phyloP scores from a whole-genome alignment of 1,140 invertebrate species.

The Frieseomelitta varia region DNA sequence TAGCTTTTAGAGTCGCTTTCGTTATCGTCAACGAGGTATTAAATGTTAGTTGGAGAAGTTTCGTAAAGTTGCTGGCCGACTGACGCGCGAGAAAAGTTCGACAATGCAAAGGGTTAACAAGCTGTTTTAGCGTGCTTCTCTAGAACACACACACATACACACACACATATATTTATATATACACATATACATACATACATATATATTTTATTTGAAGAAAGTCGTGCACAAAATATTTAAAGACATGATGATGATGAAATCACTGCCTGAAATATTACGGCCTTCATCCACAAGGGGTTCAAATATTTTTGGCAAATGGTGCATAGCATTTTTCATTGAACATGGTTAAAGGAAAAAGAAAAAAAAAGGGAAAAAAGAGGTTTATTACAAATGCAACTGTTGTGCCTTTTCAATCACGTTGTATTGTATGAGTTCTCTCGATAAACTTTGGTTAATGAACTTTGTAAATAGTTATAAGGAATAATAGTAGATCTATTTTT shows the following conservation, averaged over 20 bases:
- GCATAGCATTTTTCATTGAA: constrained; percentile 12
- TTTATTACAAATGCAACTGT: constrained; percentile 23
- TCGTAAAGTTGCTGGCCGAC: constrained; percentile 28
- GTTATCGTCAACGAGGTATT: neutral
- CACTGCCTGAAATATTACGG: constrained; percentile 26
- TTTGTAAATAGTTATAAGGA: constrained; percentile 40
- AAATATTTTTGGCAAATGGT: constrained; percentile 10
- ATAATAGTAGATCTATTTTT: constrained; percentile 13
- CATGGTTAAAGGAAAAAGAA: neutral
- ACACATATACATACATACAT: neutral
- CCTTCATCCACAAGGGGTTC: constrained; percentile 17
- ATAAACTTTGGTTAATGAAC: constrained; percentile 5
- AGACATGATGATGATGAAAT: constrained; percentile 1
- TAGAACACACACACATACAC: neutral
- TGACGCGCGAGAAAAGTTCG: neutral
- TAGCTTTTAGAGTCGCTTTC: neutral
- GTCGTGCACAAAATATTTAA: neutral
- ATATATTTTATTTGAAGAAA: constrained; percentile 8
- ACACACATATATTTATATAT: neutral
- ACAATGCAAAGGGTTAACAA: constrained; percentile 16
- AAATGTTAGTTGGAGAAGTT: neutral
- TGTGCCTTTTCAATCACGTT: constrained; percentile 39
- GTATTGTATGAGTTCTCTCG: neutral
- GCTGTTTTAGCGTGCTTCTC: constrained; percentile 17
- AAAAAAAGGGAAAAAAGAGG: neutral